phyloP scores from a whole-genome alignment of 2,888 invertebrate species.

The Aspidiotus rigidus region DNA sequence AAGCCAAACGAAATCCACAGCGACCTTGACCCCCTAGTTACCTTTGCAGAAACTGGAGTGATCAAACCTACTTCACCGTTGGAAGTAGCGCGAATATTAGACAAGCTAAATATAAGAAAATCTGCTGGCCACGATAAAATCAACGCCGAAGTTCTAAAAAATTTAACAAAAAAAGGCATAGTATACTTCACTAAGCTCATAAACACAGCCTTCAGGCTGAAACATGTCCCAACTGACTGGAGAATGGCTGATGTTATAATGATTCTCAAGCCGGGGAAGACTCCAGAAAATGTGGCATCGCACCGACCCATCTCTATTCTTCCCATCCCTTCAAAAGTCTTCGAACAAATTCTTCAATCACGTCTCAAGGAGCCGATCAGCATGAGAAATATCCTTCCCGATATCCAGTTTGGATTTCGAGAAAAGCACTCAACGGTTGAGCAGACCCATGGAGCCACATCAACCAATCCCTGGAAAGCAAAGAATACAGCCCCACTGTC shows the following conservation, averaged over 20 bases:
- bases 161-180: background rate
- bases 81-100: background rate
- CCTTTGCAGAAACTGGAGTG: background rate
- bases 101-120: background rate
- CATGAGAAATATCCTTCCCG: background rate
- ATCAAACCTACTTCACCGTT: background rate
- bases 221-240: background rate
- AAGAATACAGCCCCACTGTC: too few species aligned
- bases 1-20: background rate
- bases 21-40: background rate
- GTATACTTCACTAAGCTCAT: too few species aligned
- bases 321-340: too few species aligned
- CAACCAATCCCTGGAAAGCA: background rate
- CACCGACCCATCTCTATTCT: too few species aligned
- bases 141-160: background rate
- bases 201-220: background rate
- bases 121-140: background rate
- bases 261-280: too few species aligned
- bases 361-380: background rate
- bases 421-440: background rate
- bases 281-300: too few species aligned
- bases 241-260: background rate
- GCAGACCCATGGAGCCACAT: background rate
- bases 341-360: too few species aligned
- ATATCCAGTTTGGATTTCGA: background rate